These are phyloP conservation scores for Atherinosoma microstoma DNA, from an alignment of 2,797 vertebrate species.

Conservation along the genomic window DNA sequence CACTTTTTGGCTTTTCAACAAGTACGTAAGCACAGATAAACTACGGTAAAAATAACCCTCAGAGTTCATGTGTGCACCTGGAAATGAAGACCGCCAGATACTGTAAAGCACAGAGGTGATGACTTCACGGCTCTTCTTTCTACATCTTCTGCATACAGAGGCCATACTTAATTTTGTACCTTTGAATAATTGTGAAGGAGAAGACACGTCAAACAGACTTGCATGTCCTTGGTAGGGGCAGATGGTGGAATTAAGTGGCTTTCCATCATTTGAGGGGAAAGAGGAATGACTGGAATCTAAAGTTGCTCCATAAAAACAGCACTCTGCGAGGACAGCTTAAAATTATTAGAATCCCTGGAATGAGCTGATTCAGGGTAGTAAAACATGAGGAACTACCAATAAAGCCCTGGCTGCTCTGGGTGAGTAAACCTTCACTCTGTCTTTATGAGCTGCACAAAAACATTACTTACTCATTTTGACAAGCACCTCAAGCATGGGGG, in stretches of 20 bases:
- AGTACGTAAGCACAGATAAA: constrained; percentile 13
- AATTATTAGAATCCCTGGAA: constrained; percentile 76
- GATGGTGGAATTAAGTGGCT: constrained; percentile 72
- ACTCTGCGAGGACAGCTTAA: constrained; percentile 68
- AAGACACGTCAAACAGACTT: constrained; percentile 46
- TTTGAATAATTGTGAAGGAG: constrained; percentile 25
- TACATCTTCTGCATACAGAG: background rate
- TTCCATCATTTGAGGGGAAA: constrained; percentile 38
- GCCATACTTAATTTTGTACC: constrained; percentile 11
- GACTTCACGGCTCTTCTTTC: constrained; percentile 11
- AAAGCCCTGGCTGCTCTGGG: constrained; percentile 50
- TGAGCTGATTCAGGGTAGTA: constrained; percentile 73
- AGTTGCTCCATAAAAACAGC: constrained; percentile 76
- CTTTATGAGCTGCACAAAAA: constrained; percentile 68
- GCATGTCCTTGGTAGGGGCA: constrained; percentile 45
- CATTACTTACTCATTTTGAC: constrained; percentile 52
- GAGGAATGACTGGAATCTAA: constrained; percentile 76
- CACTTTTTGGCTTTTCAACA: constrained; percentile 27
- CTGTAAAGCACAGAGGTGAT: background rate
- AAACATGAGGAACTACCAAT: constrained; percentile 75
- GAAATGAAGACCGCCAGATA: constrained; percentile 9
- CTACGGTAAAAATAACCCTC: constrained; percentile 7
- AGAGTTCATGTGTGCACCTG: constrained; percentile 5
- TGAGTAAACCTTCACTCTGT: constrained; percentile 56
- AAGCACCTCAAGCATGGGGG: constrained; percentile 39